Evolutionary conservation across 2,888 invertebrate species (phyloP), one percentile per base, ranked within the genome.

Genomic region (Hecatera dysodea): DNA sequence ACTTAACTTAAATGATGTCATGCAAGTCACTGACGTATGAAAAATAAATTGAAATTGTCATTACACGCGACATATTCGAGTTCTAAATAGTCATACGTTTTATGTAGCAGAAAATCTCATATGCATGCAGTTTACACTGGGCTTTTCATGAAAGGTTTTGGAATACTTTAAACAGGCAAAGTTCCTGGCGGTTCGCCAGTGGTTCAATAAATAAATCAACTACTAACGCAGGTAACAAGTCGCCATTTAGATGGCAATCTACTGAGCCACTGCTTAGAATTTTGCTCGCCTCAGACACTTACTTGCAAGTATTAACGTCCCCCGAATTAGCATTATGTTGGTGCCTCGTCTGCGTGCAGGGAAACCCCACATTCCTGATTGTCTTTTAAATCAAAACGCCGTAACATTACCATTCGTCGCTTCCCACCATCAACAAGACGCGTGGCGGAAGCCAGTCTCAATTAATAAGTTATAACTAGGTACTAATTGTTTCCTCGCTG

Each of bases 151-250:
- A 44, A 44, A 44, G 44, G 44, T 44, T 44, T 19, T 19, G 17
- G 19, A 63, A 63, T 55, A 50, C 39, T 59, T 67, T 48, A 70
- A n/a, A 46, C 39, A 61, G 27, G 53, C 42, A 33, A 60, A 80
- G 24, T 12, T 44, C 27, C 64, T 81, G 81, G 81, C 71, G 19
- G 29, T 8, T 42, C n/a, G 77, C 81, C 81, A 76, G 64, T 71
- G 48, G 5, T 62, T 76, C 67, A 76, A 79, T 79, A 76, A 79
- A 79, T 79, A 79, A 80, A 81, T 50, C 64, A 62, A 76, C 67
- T 64, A 39, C 67, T 78, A 80, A 67, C 44, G 29, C 76, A 55
- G 55, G 81, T 70, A 64, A 74, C 67, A 36, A 46, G 60, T 81
- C 65, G 67, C 67, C 64, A 55, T 76, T 67, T 56, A 65, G 71